Evolutionary conservation across 2,797 vertebrate genomes (phyloP).

Genomic region (Podarcis siculus): DNA sequence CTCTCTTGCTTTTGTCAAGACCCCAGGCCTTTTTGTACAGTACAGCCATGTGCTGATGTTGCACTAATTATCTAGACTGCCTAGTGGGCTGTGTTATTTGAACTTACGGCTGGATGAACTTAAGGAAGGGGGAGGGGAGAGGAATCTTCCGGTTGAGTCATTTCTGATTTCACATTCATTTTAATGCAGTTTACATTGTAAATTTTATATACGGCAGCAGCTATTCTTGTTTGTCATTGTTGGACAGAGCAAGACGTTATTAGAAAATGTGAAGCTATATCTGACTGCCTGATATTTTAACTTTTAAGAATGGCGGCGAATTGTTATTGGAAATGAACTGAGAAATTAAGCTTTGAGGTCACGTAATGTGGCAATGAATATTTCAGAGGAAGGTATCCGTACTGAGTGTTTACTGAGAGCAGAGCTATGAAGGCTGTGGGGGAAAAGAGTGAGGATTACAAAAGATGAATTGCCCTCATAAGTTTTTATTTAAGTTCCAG

Average conservation of each 20-base stretch:
- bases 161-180: conserved; percentile 36
- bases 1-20: neutral
- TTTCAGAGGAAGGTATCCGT: conserved; percentile 39
- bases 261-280: conserved; percentile 18
- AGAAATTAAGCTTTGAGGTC: conserved; percentile 44
- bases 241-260: conserved; percentile 4
- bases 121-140: neutral
- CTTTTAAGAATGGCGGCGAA: conserved; percentile 23
- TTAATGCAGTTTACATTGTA: conserved; percentile 28
- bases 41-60: neutral
- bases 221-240: neutral
- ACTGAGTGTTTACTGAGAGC: conserved; percentile 35
- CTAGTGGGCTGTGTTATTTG: conserved; percentile 27
- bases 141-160: conserved; percentile 8
- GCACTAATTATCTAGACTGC: conserved; percentile 4
- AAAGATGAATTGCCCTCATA: conserved; percentile 12
- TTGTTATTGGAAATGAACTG: conserved; percentile 52
- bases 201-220: conserved; percentile 8
- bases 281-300: conserved; percentile 23
- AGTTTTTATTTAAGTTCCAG: conserved; percentile 33
- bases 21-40: neutral
- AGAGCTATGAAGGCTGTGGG: neutral
- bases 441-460: conserved; percentile 10
- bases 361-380: conserved; percentile 45
- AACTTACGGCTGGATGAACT: conserved; percentile 20